A percentile compares a stretch with the other conserved stretches of the same genome.
These are phyloP conservation scores for Nyctalus aviator DNA, from an alignment of 2,797 vertebrate genomes.

Conservation along the genomic window DNA sequence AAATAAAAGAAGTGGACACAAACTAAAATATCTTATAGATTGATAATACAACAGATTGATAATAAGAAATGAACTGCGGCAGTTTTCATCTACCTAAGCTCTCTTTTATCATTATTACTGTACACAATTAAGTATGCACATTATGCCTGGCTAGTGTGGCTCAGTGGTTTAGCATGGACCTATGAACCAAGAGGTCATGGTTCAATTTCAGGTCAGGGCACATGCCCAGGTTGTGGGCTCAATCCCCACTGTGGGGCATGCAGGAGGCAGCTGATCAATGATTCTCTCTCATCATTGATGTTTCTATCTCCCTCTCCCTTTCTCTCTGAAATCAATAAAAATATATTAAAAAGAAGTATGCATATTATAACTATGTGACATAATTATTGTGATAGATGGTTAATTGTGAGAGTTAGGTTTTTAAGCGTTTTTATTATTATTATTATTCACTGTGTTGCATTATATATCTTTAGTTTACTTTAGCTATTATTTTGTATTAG, in stretches of 20 bases:
- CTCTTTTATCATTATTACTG: background rate
- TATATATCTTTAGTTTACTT: background rate
- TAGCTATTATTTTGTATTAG: background rate
- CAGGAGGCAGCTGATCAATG: no score
- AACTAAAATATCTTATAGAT: background rate
- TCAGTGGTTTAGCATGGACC: no score
- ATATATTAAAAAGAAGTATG: background rate
- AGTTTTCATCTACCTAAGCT: background rate
- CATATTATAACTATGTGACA: background rate
- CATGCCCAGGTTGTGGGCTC: no score
- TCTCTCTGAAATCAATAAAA: no score
- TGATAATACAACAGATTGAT: background rate
- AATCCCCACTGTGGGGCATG: no score
- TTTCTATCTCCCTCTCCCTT: no score
- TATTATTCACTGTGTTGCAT: background rate
- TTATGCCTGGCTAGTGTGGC: no score
- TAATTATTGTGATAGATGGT: background rate
- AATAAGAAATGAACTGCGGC: background rate
- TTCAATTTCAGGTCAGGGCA: no score
- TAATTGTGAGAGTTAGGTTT: background rate
- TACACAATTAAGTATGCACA: background rate
- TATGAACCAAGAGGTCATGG: no score
- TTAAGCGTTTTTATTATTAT: background rate
- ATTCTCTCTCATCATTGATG: no score
- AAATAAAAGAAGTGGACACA: constrained; percentile 9